Base-by-base conservation (phyloP, 2,888 invertebrate species). In the Auanema freiburgensis region DNA sequence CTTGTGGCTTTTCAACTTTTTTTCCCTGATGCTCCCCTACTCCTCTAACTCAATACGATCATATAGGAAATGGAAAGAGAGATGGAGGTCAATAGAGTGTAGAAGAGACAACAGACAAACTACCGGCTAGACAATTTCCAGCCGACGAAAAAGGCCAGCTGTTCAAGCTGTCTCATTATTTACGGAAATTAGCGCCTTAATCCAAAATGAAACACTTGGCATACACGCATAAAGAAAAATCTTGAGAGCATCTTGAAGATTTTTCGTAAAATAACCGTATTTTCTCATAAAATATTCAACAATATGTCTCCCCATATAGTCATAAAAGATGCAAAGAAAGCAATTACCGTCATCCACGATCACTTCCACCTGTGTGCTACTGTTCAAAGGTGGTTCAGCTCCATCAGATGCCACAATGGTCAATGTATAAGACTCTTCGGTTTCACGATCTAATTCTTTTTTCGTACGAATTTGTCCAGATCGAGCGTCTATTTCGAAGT, bases 311-410 rank as follows among this genome's bases (percentile, higher is more conserved):
- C n/a, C 14, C 16, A 46, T 18, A 8, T 16, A 8, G 21, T 18
- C 21, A 18, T 46, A 21, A 46, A 46, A 46, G 21, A 46, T 2
- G 21, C 16, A 46, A 33, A 18, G 25, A 50, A 57, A 25, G 3
- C 57, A 69, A 77, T 66, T 59, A 81, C 82, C 92, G 84, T 98
- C 98, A 0, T 91, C 91, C 0, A 98, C 90, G 0, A 92, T 90
- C 74, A 98, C 92, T 84, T 96, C 94, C 0, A 98, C 91, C 80
- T 94, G 93, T 0, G 96, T 95, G 0, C 93, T 93, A 82, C 96
- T 95, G 1, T 92, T 91, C 16, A 93, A 86, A 0, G 93, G 77
- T 0, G 95, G 95, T 44, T 89, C 89, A 0, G 97, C 97, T 1
- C 93, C 92, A 84, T 97, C 97, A 68, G 89, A 89, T 0, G 95